These are phyloP conservation scores for Hyperoplus lanceolatus DNA, from an alignment of 2,797 vertebrate genomes.

Conservation along the genomic window DNA sequence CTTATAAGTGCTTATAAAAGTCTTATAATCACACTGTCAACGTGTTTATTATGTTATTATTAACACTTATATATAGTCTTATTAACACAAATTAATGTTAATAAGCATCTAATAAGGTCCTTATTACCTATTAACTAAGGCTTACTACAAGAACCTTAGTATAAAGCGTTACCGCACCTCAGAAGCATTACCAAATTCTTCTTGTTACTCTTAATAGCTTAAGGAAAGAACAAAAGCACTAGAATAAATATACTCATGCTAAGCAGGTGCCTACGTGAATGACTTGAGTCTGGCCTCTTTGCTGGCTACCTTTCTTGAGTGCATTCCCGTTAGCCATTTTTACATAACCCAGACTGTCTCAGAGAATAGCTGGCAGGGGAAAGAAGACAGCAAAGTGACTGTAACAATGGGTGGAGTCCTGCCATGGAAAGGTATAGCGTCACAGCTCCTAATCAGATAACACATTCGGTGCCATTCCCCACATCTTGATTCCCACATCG, in stretches of 20 bases:
- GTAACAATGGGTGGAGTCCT: conserved; percentile 80
- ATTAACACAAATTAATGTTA: too few species aligned
- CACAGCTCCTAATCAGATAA: conserved; percentile 81
- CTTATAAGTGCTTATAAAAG: too few species aligned
- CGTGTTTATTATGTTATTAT: too few species aligned
- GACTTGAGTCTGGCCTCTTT: conserved; percentile 16
- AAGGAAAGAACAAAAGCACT: conserved; percentile 13
- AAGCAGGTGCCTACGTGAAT: conserved; percentile 3
- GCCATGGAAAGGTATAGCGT: conserved; percentile 81
- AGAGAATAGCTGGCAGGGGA: conserved; percentile 58
- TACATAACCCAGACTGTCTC: conserved; percentile 43
- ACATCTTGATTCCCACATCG: conserved; percentile 73
- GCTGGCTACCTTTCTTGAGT: conserved; percentile 28
- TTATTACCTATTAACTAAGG: too few species aligned
- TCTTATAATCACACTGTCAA: too few species aligned
- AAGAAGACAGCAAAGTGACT: conserved; percentile 75
- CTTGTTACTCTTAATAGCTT: conserved; percentile 32
- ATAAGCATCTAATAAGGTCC: too few species aligned
- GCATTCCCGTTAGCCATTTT: conserved; percentile 35
- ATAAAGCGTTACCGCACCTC: neutral
- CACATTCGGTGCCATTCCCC: conserved; percentile 75
- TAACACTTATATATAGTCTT: too few species aligned
- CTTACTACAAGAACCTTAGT: too few species aligned
- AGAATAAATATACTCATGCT: conserved; percentile 5
- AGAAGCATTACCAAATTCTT: conserved; percentile 33